A percentile compares a stretch with the other conserved stretches of the same genome.
phyloP scores from a whole-genome alignment of 2,113 vertebrate genomes.

The Numida meleagris region DNA sequence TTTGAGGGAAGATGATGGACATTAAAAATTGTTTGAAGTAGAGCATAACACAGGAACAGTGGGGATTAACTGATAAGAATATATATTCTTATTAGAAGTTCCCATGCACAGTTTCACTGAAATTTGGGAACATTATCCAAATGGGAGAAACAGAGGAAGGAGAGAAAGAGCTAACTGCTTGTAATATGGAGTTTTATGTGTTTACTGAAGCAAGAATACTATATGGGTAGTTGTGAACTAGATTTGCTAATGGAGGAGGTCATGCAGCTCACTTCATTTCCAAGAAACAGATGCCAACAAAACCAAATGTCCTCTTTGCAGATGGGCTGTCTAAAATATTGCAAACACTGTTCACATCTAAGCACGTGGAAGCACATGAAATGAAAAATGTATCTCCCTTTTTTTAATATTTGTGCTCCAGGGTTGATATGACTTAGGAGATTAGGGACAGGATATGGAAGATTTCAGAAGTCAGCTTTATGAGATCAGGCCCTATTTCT shows the following conservation, averaged over 20 bases:
- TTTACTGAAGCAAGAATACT: background rate
- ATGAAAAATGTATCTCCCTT: constrained; percentile 15
- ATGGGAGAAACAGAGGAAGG: background rate
- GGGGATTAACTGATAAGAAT: background rate
- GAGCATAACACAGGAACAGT: background rate
- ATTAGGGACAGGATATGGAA: constrained; percentile 55
- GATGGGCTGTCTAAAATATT: background rate
- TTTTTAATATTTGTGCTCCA: constrained; percentile 9
- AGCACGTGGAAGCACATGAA: background rate
- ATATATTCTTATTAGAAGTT: background rate
- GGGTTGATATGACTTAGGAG: background rate
- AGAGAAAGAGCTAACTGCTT: background rate
- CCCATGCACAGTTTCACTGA: background rate
- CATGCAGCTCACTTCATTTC: background rate
- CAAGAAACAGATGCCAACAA: constrained; percentile 21
- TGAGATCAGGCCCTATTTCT: background rate
- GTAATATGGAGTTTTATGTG: background rate
- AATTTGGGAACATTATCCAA: background rate
- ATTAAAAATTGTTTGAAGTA: background rate
- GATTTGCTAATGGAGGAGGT: background rate
- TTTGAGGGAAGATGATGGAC: background rate
- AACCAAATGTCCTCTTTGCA: background rate
- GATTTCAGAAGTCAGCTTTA: constrained; percentile 20
- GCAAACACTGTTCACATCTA: background rate
- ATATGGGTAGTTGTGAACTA: background rate